These are phyloP conservation scores for Eristalinus sepulchralis DNA, from an alignment of 2,888 invertebrate species.

Conservation along the genomic window DNA sequence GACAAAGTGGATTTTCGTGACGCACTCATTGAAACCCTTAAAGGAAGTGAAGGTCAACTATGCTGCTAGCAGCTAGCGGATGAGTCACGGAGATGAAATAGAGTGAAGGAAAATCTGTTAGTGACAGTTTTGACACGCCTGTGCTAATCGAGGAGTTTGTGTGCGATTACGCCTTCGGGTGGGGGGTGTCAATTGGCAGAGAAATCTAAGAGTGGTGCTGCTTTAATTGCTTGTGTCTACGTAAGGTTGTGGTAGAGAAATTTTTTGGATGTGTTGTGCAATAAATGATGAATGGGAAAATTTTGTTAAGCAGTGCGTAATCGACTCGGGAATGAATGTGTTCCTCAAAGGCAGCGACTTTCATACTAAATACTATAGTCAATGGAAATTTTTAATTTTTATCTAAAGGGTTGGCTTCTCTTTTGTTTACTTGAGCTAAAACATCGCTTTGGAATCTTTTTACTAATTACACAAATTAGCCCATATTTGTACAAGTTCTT, in stretches of 20 bases:
- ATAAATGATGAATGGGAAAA: background rate
- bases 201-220: background rate
- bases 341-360: too few relatives aligned
- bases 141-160: background rate
- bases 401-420: too few relatives aligned
- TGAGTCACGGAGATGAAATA: background rate
- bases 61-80: background rate
- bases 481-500: too few relatives aligned
- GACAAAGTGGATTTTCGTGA: background rate
- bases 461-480: too few relatives aligned
- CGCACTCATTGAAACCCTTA: background rate
- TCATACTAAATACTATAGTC: too few relatives aligned
- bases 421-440: too few relatives aligned
- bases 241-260: background rate
- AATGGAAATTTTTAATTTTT: too few relatives aligned
- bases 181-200: background rate
- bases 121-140: background rate
- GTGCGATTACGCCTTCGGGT: background rate
- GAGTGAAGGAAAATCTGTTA: background rate
- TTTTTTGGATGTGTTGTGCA: background rate
- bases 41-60: background rate
- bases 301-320: background rate
- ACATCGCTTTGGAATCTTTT: too few relatives aligned
- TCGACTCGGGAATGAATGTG: background rate
- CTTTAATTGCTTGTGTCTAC: background rate